These are phyloP conservation scores for Anthonomus grandis DNA, from an alignment of 1,140 invertebrate species.

Conservation along the genomic window DNA sequence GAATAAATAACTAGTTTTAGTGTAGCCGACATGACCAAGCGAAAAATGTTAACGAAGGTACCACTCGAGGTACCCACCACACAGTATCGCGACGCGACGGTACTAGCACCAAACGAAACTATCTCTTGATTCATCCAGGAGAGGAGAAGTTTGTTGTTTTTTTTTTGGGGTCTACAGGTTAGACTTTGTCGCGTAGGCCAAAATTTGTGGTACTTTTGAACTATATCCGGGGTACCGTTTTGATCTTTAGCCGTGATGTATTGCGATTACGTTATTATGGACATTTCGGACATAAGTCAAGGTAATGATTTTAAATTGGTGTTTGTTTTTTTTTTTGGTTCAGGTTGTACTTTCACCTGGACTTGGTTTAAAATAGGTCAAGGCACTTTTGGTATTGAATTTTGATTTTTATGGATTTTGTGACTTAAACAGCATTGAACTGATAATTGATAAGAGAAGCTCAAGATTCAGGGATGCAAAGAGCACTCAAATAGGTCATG, in stretches of 20 bases:
- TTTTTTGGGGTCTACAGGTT: conserved; percentile 20
- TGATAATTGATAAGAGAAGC: too few species aligned
- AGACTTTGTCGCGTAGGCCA: conserved; percentile 25
- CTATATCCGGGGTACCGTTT: conserved; percentile 1
- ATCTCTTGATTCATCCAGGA: conserved; percentile 5
- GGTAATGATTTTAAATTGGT: conserved; percentile 18
- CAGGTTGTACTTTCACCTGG: too few species aligned
- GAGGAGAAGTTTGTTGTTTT: too few species aligned
- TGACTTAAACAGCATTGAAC: too few species aligned
- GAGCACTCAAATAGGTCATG: too few species aligned
- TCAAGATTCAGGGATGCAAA: too few species aligned
- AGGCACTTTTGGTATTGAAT: too few species aligned
- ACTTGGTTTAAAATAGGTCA: too few species aligned
- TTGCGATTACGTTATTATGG: conserved; percentile 34
- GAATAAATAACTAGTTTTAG: conserved; percentile 28
- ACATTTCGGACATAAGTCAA: conserved; percentile 31
- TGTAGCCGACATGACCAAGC: conserved; percentile 25
- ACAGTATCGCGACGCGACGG: conserved; percentile 14
- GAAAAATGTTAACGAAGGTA: conserved; percentile 20
- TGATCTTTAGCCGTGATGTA: conserved; percentile 19
- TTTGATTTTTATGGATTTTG: too few species aligned
- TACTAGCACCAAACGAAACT: conserved; percentile 14
- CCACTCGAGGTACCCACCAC: conserved; percentile 22
- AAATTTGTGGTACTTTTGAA: conserved; percentile 25
- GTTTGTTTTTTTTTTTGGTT: neutral